These are phyloP conservation scores for Chiridota heheva DNA, from an alignment of 35 echinoderm and acorn worm genomes.

Conservation along the genomic window DNA sequence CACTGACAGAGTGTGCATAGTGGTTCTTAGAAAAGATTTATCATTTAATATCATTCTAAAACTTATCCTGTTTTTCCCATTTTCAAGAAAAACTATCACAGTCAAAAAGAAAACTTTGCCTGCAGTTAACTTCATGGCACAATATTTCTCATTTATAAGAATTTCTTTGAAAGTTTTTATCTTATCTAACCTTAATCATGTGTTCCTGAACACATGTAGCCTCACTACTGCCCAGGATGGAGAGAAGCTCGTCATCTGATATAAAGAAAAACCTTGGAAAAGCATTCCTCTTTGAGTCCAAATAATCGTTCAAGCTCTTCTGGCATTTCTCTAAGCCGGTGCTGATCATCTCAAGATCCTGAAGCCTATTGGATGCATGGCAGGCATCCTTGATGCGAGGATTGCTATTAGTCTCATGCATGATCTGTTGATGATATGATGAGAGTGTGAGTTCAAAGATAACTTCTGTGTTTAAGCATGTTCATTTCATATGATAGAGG, in stretches of 20 bases:
- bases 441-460: not conserved
- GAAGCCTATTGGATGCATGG: conserved; percentile 82
- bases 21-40: no score
- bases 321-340: conserved; percentile 94
- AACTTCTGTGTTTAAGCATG: not conserved
- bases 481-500: no score
- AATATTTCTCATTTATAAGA: no score
- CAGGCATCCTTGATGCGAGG: conserved; percentile 96
- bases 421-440: conserved; percentile 70
- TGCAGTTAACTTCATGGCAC: no score
- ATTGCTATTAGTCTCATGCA: conserved; percentile 86
- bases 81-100: no score
- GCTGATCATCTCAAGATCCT: conserved; percentile 96
- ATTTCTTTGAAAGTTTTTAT: no score
- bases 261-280: conserved; percentile 99
- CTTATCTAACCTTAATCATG: conserved; percentile 99
- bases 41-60: no score
- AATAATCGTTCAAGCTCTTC: conserved; percentile 99
- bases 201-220: conserved; percentile 96
- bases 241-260: conserved; percentile 96
- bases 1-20: no score
- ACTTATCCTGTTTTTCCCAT: no score
- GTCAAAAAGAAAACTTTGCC: no score
- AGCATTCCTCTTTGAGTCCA: conserved; percentile 99
- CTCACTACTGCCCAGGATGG: conserved; percentile 97